phyloP scores from a whole-genome alignment of 1,140 invertebrate genomes.

The Tetramorium simillimum region DNA sequence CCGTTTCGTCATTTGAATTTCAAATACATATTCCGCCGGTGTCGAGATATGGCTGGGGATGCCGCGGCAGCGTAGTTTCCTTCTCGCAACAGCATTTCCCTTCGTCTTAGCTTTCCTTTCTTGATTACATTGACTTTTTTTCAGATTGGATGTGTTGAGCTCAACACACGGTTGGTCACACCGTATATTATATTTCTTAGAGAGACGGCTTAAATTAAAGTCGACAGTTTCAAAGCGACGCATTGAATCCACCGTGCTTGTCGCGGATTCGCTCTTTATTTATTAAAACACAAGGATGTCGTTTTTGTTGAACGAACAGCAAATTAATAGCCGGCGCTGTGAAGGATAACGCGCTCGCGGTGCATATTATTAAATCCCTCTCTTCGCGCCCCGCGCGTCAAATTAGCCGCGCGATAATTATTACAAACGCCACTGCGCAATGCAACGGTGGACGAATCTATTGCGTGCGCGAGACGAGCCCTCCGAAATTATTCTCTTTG shows the following conservation, averaged over 20 bases:
- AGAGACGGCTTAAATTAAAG: not conserved
- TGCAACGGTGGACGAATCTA: conserved; percentile 9
- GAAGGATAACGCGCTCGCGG: not conserved
- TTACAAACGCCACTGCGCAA: not conserved
- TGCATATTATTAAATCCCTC: conserved; percentile 4
- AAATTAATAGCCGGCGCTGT: not conserved
- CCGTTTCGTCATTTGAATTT: conserved; percentile 56
- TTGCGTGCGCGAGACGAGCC: not conserved
- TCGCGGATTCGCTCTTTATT: not conserved
- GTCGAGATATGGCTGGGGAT: conserved; percentile 7
- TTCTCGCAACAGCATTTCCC: not conserved
- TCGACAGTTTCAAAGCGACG: not conserved
- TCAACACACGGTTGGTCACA: not conserved
- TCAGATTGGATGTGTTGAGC: not conserved
- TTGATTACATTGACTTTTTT: conserved; percentile 38
- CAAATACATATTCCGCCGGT: conserved; percentile 29
- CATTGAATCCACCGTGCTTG: not conserved
- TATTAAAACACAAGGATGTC: no score
- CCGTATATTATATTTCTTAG: not conserved
- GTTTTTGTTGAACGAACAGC: no score
- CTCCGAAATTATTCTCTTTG: conserved; percentile 47
- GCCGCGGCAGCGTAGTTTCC: not conserved
- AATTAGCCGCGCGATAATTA: not conserved
- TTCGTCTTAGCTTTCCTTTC: not conserved
- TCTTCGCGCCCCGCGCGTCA: not conserved